Conservation (phyloP, 1,140 invertebrate species). For the Drosophila persimilis region DNA sequence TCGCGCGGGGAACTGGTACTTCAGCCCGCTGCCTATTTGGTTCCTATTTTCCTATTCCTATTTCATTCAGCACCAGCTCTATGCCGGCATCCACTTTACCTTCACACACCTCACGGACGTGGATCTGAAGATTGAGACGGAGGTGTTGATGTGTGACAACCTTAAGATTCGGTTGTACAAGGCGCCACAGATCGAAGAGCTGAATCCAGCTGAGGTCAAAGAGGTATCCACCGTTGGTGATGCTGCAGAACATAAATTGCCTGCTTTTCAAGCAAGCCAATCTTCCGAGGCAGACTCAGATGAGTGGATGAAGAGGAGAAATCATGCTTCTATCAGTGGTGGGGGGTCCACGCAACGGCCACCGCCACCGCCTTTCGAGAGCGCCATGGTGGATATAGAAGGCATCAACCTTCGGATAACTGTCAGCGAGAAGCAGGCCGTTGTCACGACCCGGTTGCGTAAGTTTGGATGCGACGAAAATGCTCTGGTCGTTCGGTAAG, state of each 20-base stretch:
- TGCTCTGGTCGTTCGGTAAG: constrained; percentile 29
- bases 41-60: constrained; percentile 12
- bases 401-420: constrained; percentile 26
- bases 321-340: not conserved
- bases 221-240: too few relatives aligned
- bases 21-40: too few relatives aligned
- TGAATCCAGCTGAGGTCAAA: too few relatives aligned
- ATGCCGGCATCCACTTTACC: constrained; percentile 43
- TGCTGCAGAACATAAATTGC: too few relatives aligned
- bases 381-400: constrained; percentile 28
- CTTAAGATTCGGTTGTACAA: constrained; percentile 33
- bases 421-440: constrained; percentile 5
- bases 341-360: too few relatives aligned
- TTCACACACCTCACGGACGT: constrained; percentile 11
- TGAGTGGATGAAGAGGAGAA: constrained; percentile 41
- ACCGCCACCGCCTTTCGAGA: not conserved
- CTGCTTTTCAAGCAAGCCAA: too few relatives aligned
- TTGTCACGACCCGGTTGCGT: constrained; percentile 22
- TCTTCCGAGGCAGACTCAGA: constrained; percentile 63
- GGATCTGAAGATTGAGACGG: constrained; percentile 39
- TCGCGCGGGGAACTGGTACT: too few relatives aligned
- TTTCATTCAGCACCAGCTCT: constrained; percentile 38
- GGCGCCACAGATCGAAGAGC: not conserved
- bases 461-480: constrained; percentile 50
- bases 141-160: constrained; percentile 40